Percentiles rank a stretch among this genome's conserved stretches.
Evolutionary conservation across 2,888 invertebrate species (phyloP).

Genomic region (Rhabditoides inermis): DNA sequence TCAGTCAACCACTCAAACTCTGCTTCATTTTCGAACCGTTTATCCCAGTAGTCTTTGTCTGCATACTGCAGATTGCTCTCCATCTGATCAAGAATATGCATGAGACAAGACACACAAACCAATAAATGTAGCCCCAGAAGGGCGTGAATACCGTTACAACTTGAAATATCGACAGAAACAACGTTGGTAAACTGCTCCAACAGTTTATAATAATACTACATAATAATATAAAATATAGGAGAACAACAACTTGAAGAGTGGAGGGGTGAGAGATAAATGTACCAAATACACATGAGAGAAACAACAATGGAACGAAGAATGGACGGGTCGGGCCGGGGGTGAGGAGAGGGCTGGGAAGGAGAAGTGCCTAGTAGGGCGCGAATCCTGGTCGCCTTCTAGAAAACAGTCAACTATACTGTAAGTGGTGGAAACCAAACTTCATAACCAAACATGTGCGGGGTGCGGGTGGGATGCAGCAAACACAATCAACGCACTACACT

Average conservation of each 20-base stretch:
- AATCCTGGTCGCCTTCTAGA: slow-evolving; percentile 22
- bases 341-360: too few relatives aligned
- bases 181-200: too few relatives aligned
- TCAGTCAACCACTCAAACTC: slow-evolving; percentile 37
- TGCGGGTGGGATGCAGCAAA: too few relatives aligned
- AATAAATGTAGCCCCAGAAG: not conserved
- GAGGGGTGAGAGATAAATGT: slow-evolving; percentile 1
- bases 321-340: slow-evolving; percentile 1
- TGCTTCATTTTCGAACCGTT: slow-evolving; percentile 31
- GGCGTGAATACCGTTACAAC: not conserved
- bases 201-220: too few relatives aligned
- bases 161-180: not conserved
- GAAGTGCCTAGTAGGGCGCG: slow-evolving; percentile 21
- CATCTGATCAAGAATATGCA: slow-evolving; percentile 10
- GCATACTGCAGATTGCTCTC: slow-evolving; percentile 30
- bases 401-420: too few relatives aligned
- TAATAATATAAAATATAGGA: too few relatives aligned
- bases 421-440: too few relatives aligned
- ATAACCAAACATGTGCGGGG: too few relatives aligned
- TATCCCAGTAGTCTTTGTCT: slow-evolving; percentile 35
- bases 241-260: slow-evolving; percentile 3
- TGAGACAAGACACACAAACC: not conserved
- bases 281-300: slow-evolving; percentile 16
- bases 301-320: slow-evolving; percentile 7
- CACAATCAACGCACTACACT: too few relatives aligned